These are phyloP conservation scores for Nematopogon swammerdamellus DNA, from an alignment of 2,888 invertebrate genomes.

Conservation along the genomic window DNA sequence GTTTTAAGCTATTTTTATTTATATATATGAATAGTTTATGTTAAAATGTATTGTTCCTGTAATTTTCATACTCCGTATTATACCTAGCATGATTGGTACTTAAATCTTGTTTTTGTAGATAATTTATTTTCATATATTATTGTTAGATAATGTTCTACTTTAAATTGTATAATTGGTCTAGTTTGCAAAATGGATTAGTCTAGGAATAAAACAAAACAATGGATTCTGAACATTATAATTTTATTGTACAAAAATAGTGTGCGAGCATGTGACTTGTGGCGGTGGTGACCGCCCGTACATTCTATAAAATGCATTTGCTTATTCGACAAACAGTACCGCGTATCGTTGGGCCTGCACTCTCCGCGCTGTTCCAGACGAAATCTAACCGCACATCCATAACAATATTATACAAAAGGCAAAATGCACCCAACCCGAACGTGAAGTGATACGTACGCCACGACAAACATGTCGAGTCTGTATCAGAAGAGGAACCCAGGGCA, in stretches of 20 bases:
- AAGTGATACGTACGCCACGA: too few relatives aligned
- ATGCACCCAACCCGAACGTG: not conserved
- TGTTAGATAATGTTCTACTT: too few relatives aligned
- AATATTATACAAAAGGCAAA: not conserved
- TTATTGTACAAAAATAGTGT: constrained; percentile 57
- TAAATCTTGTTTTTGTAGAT: too few relatives aligned
- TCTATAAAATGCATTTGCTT: not conserved
- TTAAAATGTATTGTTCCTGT: too few relatives aligned
- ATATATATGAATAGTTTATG: too few relatives aligned
- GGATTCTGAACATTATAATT: constrained; percentile 51
- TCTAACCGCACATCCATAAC: not conserved
- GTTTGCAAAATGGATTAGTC: too few relatives aligned
- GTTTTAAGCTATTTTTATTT: too few relatives aligned
- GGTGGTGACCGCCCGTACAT: constrained; percentile 10
- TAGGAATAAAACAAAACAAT: constrained; percentile 39
- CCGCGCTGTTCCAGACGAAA: not conserved
- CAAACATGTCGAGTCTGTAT: too few relatives aligned
- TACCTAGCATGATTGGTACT: too few relatives aligned
- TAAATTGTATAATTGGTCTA: too few relatives aligned
- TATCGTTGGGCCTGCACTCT: not conserved
- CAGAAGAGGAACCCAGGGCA: constrained; percentile 13
- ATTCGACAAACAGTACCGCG: not conserved
- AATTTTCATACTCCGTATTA: too few relatives aligned
- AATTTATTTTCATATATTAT: too few relatives aligned
- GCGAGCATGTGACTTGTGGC: constrained; percentile 52